Evolutionary conservation across 2,113 vertebrate species (phyloP), one percentile per base, ranked within the genome.

Genomic region (Australoheros scitulus): DNA sequence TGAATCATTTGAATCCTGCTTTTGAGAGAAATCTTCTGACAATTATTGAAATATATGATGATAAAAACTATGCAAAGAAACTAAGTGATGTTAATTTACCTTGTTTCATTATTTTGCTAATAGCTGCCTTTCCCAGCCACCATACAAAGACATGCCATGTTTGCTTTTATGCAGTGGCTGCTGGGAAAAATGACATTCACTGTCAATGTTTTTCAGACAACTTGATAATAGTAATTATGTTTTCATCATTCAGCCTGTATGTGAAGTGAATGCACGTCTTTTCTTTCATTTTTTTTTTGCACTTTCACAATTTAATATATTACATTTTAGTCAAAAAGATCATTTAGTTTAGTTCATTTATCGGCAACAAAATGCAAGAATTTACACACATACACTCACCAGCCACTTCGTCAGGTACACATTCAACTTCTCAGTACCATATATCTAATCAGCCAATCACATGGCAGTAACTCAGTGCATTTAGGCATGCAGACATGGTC

Each of bases 201-300:
- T 56, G 88, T 86, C 68, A 58, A 3, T 77, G 79, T 38, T 74
- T 64, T 77, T 84, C 79, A 84, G 61, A 81, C 64, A 78, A 26
- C 80, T 87, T 91, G 75, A 92, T 92, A 38, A 92, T 11, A 89
- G 89, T 91, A 89, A 93, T 92, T 91, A 89, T 84, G 52, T 77
- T 82, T 85, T 85, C 90, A 87, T 61, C 26, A 7, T 64, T 83
- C 58, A 83, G 32, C 56, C 75, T 74, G 61, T 22, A 43, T 59
- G 57, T 52, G 36, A 15, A 13, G 11, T 55, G 24, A 77, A 74
- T 38, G 20, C 17, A 34, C 38, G n/a, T 11, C 6, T 34, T 7
- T 34, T 34, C 4, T 29, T 41, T 26, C 26, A n/a, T 11, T 29
- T 3, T 60, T 59, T 56, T 76, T 24, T 32, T 5, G 61, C 64